A percentile compares a stretch with the other conserved stretches of the same genome.
phyloP scores from a whole-genome alignment of 2,113 vertebrate species.

The Caloenas nicobarica region DNA sequence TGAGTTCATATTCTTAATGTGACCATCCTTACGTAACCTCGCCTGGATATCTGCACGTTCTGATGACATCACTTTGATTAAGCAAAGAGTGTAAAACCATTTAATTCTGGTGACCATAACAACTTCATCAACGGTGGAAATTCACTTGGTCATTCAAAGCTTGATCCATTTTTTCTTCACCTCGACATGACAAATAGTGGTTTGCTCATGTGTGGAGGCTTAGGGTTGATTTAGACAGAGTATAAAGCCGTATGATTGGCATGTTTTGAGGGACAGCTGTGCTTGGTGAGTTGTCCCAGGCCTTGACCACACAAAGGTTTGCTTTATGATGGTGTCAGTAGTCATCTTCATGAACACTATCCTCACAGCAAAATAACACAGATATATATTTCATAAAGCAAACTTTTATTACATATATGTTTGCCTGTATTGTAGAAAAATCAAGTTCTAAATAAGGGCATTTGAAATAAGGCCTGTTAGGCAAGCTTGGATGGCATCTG shows the following conservation, averaged over 20 bases:
- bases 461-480: background rate
- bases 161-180: background rate
- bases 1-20: background rate
- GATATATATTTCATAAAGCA: background rate
- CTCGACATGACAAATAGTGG: background rate
- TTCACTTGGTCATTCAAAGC: background rate
- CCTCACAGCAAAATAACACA: background rate
- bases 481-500: background rate
- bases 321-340: background rate
- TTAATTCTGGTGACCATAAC: background rate
- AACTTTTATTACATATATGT: background rate
- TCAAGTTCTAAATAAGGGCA: background rate
- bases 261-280: background rate
- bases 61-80: background rate
- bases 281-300: background rate
- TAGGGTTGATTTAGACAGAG: background rate
- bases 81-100: background rate
- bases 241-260: background rate
- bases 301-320: background rate
- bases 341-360: background rate
- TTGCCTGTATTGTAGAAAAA: background rate
- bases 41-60: background rate
- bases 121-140: background rate
- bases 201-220: background rate
- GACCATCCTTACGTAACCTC: accelerated